Evolutionary conservation across 2,888 invertebrate genomes (phyloP).

Genomic region (Anodontia alba): DNA sequence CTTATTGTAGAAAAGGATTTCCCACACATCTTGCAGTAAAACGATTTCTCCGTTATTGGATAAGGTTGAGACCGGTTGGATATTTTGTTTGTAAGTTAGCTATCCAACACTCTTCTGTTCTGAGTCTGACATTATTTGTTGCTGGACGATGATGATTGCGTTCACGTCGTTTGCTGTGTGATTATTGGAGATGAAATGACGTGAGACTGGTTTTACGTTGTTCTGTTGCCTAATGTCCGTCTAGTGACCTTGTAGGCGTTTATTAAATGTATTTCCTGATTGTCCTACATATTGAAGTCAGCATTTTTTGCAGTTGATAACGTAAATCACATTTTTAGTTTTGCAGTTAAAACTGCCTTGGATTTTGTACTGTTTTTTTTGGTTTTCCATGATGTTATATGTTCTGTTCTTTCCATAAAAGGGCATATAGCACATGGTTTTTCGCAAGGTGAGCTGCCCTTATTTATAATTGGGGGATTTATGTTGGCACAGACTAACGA

Average conservation of each 20-base stretch:
- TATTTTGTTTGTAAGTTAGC: not conserved
- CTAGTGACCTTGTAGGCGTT: not conserved
- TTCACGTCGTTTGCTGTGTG: not conserved
- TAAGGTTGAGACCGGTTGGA: not conserved
- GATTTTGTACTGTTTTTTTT: not conserved
- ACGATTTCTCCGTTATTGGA: too few species aligned
- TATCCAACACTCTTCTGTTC: not conserved
- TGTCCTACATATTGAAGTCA: constrained; percentile 6
- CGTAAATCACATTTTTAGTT: not conserved
- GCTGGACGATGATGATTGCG: not conserved
- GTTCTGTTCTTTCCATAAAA: not conserved
- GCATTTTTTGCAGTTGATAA: not conserved
- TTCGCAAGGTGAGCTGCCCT: not conserved
- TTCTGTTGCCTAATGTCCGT: not conserved
- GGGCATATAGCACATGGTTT: not conserved
- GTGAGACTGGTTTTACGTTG: not conserved
- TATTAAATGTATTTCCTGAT: not conserved
- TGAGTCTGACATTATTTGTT: not conserved
- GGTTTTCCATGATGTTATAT: not conserved
- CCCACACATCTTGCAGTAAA: too few species aligned
- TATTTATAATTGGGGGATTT: not conserved
- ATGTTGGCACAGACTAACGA: not conserved
- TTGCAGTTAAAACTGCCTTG: not conserved
- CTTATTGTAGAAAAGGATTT: too few species aligned
- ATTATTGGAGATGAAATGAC: not conserved